A percentile compares a stretch with the other conserved stretches of the same genome.
These are phyloP conservation scores for Sycophila sp. DNA, from an alignment of 1,140 invertebrate genomes.

Conservation along the genomic window DNA sequence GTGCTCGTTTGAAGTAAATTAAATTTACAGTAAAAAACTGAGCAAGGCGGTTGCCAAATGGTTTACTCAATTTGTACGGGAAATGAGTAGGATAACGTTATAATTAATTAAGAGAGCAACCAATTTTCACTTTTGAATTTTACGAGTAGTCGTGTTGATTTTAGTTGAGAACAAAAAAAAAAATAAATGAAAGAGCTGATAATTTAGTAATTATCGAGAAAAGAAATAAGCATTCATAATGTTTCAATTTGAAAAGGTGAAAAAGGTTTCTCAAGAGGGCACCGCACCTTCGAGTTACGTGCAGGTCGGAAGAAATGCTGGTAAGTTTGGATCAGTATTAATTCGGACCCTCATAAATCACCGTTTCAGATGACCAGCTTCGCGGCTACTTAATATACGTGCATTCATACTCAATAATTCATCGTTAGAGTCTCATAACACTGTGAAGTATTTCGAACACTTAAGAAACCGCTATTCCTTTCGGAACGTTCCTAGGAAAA, in stretches of 20 bases:
- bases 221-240: no score
- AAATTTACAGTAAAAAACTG: no score
- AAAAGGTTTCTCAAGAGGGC: not conserved
- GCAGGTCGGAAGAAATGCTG: not conserved
- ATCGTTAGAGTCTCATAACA: constrained; percentile 37
- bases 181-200: no score
- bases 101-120: no score
- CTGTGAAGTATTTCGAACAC: constrained; percentile 35
- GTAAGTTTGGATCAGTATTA: constrained; percentile 21
- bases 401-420: constrained; percentile 37
- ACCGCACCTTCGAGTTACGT: not conserved
- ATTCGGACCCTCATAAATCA: constrained; percentile 31
- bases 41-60: no score
- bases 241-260: constrained; percentile 10
- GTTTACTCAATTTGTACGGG: no score
- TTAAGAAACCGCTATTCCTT: constrained; percentile 26
- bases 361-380: constrained; percentile 24
- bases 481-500: not conserved
- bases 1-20: no score
- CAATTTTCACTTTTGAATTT: no score
- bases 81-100: no score
- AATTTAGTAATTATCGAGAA: no score
- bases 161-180: no score
- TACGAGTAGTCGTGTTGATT: no score
- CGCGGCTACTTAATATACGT: constrained; percentile 26